phyloP scores from a whole-genome alignment of 1,140 invertebrate genomes.

The Lordiphosa mommai region DNA sequence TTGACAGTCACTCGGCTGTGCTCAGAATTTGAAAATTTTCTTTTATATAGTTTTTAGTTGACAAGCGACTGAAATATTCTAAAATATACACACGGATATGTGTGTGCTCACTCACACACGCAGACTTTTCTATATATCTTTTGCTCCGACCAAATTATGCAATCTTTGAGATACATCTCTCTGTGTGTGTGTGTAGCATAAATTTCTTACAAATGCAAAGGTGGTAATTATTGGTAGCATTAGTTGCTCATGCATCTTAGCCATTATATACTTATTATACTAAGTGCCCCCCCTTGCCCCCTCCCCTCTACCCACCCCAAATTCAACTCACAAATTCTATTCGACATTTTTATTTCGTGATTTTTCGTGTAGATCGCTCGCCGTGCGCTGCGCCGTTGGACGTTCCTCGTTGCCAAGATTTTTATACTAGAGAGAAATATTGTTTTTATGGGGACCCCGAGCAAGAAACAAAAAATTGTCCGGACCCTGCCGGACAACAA shows the following conservation, averaged over 20 bases:
- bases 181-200: conserved; percentile 21
- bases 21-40: not conserved
- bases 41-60: conserved; percentile 14
- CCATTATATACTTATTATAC: conserved; percentile 19
- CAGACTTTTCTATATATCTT: conserved; percentile 35
- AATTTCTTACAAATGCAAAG: conserved; percentile 23
- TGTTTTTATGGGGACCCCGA: conserved; percentile 41
- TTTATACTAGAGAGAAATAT: conserved; percentile 72
- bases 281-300: not conserved
- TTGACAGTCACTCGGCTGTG: not conserved
- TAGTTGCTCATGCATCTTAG: conserved; percentile 31
- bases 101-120: conserved; percentile 36
- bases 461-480: conserved; percentile 44
- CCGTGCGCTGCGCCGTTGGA: conserved; percentile 41
- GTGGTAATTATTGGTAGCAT: conserved; percentile 57
- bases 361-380: conserved; percentile 40
- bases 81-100: conserved; percentile 7
- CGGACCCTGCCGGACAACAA: conserved; percentile 53
- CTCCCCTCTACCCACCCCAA: not conserved
- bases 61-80: conserved; percentile 16
- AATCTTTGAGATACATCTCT: conserved; percentile 62
- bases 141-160: conserved; percentile 59
- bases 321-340: conserved; percentile 60
- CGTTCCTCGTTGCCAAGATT: conserved; percentile 65
- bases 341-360: conserved; percentile 55